Base-by-base conservation (phyloP, 2,888 invertebrate genomes). In the Plusia festucae region DNA sequence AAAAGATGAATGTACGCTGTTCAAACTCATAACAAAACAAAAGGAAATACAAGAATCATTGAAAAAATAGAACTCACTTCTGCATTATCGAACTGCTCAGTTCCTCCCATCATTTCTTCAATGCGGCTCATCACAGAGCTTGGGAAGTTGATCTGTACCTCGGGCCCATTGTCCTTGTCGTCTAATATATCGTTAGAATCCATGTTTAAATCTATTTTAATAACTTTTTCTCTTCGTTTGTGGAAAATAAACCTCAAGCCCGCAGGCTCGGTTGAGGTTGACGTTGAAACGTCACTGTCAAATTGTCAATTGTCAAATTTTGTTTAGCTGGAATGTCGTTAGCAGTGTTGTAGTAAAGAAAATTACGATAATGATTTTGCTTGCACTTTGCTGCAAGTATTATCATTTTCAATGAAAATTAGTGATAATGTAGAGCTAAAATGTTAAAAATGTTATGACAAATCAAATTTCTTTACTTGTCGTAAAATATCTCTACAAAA, bases 111-210 rank as follows among this genome's bases (percentile, higher is more conserved):
- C 53, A 99, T 97, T 97, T 99, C 90, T 90, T 99, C 98, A 74
- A 99, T 98, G 1, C 98, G 98, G 88, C 96, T 97, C 93, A 98
- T 97, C 7, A 99, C 99, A 83, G 98, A 98, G 60, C 97, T 96
- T 1, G 98, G 97, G 87, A 99, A 98, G 82, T 95, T 96, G 16
- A 96, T 95, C 79, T 93, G 94, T 22, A 92, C 93, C 51, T 95
- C 95, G 1, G 93, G 93, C 4, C 93, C 92, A 56, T 88, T 91
- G 70, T 94, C 94, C 53, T 94, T 94, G 64, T 94, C 94, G 27
- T 94, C 94, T 68, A 89, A 74, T 52, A 85, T 83, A 67, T 93
- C 93, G 55, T 76, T 88, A 0, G 91, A 85, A 85, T 94, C 93
- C 94, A 95, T 94, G 32, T 62, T 82, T 83, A 59, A 22, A 44